These are phyloP conservation scores for Notolabrus celidotus DNA, from an alignment of 2,797 vertebrate species.

Conservation along the genomic window DNA sequence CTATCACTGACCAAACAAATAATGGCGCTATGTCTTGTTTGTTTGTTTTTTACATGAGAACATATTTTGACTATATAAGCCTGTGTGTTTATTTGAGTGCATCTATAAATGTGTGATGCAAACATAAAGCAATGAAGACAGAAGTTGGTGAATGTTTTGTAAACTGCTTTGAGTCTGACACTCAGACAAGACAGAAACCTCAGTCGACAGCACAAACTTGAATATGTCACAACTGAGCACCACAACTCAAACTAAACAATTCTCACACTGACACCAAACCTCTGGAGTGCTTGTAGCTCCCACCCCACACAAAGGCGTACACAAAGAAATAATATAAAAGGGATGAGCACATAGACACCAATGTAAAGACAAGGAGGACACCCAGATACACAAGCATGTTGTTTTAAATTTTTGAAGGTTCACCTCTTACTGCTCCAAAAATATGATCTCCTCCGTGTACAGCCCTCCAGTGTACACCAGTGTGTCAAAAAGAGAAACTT, in stretches of 20 bases:
- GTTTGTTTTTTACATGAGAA: neutral
- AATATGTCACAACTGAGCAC: conserved; percentile 38
- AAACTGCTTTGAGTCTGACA: conserved; percentile 23
- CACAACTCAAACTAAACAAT: conserved; percentile 8
- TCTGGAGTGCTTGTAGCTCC: conserved; percentile 2
- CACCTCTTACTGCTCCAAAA: neutral
- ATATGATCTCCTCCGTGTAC: neutral
- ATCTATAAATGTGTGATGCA: conserved; percentile 5
- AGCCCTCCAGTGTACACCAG: neutral
- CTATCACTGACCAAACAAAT: no score
- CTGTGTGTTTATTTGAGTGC: neutral
- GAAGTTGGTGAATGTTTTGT: conserved; percentile 1
- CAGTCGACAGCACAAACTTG: conserved; percentile 36
- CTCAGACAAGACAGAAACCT: conserved; percentile 41
- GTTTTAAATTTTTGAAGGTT: neutral
- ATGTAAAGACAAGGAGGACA: neutral
- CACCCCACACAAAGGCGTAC: neutral
- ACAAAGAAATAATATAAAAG: neutral
- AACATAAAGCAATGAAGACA: conserved; percentile 18
- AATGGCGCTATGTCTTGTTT: neutral
- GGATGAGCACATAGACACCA: neutral
- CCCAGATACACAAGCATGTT: neutral
- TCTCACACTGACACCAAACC: neutral
- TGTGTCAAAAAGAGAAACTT: conserved; percentile 3
- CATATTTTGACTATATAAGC: neutral